Evolutionary conservation across 1,140 invertebrate genomes (phyloP), one percentile per base, ranked within the genome.

Genomic region (Drosophila yakuba): DNA sequence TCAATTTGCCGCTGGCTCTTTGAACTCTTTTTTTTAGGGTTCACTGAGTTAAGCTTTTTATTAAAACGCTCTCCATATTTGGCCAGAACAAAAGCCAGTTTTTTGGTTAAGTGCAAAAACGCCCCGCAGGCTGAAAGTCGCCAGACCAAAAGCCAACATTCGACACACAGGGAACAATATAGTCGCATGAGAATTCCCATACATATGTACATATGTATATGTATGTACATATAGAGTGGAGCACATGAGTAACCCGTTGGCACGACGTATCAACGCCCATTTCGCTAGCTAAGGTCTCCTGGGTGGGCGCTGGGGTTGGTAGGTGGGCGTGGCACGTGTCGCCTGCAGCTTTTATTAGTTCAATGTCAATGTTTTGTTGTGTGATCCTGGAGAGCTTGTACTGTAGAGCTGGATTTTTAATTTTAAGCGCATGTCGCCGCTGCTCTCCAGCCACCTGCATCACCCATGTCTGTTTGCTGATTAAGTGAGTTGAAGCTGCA

Each of bases 331-430:
- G 51, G 64, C 52, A 60, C 41, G 54, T n/a, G 54, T 14, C 44
- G 80, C 80, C 80, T 84, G 72, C 58, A 84, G 80, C 58, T 80
- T 84, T 84, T 76, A 84, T 84, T 84, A 84, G 80, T 84, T 84
- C 62, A 76, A 76, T 76, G 80, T 55, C 72, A 76, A 80, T 84
- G 80, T 83, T 83, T 71, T 72, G 71, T 80, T 56, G 64, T 68
- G 25, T 43, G 55, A 55, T 54, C 72, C 50, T 41, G 47, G 17
- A 28, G 17, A 17, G 17, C 17, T 17, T 17, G 17, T 17, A 20
- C 36, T 28, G 60, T n/a, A 47, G 28, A 58, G 66, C 67, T 32
- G 35, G 38, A 11, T 76, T 80, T 85, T 85, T 85, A 85, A 83
- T 85, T 80, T 83, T 45, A 69, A 76, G 55, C 61, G 72, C 47